phyloP scores from a whole-genome alignment of 2,797 vertebrate species.

The Paguma larvata region DNA sequence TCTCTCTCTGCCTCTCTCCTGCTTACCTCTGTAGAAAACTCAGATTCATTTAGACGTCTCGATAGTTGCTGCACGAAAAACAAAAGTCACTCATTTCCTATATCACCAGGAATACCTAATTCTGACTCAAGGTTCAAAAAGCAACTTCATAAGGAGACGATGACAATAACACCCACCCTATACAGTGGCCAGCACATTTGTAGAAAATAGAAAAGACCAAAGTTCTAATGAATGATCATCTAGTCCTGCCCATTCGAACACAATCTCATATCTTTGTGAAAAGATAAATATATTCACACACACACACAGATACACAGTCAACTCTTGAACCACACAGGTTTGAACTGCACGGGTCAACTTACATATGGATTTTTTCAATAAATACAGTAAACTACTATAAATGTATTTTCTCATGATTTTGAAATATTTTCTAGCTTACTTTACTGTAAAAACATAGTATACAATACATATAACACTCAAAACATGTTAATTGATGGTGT shows the following conservation, averaged over 20 bases:
- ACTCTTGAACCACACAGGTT: neutral
- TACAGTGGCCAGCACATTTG: neutral
- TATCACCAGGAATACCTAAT: neutral
- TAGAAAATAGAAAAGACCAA: conserved; percentile 4
- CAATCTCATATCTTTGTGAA: neutral
- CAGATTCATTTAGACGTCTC: neutral
- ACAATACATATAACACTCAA: neutral
- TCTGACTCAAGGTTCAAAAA: conserved; percentile 22
- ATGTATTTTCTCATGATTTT: neutral
- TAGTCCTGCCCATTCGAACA: neutral
- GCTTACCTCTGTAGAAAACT: neutral
- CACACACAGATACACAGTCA: neutral
- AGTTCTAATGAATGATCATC: neutral
- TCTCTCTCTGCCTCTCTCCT: too few relatives aligned
- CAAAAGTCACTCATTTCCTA: neutral
- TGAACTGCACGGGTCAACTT: neutral
- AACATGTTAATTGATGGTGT: neutral
- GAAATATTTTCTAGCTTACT: neutral
- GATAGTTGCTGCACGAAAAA: neutral
- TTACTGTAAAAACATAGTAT: neutral
- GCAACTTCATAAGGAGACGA: conserved; percentile 22
- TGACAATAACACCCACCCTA: neutral
- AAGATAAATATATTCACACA: neutral
- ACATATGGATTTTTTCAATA: neutral
- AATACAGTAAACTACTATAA: neutral